Evolutionary conservation across 1,140 invertebrate genomes (phyloP).

Genomic region (Drosophila tsacasi): DNA sequence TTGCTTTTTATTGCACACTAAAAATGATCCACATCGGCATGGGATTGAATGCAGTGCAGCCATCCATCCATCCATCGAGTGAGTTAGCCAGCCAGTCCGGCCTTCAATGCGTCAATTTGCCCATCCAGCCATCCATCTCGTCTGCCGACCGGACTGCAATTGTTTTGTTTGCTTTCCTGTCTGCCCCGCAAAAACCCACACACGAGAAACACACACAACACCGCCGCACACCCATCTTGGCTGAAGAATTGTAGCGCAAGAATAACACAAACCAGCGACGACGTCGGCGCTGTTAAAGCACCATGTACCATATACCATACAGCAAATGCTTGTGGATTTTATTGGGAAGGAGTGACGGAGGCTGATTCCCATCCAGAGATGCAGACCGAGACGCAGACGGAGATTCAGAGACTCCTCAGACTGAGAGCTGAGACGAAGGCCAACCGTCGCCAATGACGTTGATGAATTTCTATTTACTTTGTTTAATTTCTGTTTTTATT

Average conservation of each 20-base stretch:
- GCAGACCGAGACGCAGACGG: neutral
- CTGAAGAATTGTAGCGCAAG: conserved; percentile 57
- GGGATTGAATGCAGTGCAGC: conserved; percentile 46
- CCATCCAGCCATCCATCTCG: conserved; percentile 30
- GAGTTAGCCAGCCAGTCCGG: conserved; percentile 14
- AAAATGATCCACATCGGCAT: conserved; percentile 61
- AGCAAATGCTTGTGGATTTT: conserved; percentile 75
- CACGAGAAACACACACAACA: conserved; percentile 12
- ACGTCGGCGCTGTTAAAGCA: conserved; percentile 30
- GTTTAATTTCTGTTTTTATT: conserved; percentile 83
- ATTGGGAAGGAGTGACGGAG: conserved; percentile 51
- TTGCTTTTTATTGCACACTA: conserved; percentile 75
- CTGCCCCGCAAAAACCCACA: conserved; percentile 56
- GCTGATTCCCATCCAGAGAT: neutral
- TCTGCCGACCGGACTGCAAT: conserved; percentile 60
- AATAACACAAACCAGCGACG: conserved; percentile 63
- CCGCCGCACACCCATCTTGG: conserved; percentile 19
- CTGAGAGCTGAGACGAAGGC: conserved; percentile 29
- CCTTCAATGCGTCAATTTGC: conserved; percentile 15
- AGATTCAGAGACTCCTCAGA: conserved; percentile 8
- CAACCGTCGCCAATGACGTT: conserved; percentile 66
- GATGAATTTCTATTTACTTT: conserved; percentile 84
- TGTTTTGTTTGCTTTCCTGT: conserved; percentile 76
- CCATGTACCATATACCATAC: conserved; percentile 11
- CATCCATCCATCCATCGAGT: conserved; percentile 19